These are phyloP conservation scores for Silurus lanzhouensis DNA, from an alignment of 2,797 vertebrate genomes.

Conservation along the genomic window DNA sequence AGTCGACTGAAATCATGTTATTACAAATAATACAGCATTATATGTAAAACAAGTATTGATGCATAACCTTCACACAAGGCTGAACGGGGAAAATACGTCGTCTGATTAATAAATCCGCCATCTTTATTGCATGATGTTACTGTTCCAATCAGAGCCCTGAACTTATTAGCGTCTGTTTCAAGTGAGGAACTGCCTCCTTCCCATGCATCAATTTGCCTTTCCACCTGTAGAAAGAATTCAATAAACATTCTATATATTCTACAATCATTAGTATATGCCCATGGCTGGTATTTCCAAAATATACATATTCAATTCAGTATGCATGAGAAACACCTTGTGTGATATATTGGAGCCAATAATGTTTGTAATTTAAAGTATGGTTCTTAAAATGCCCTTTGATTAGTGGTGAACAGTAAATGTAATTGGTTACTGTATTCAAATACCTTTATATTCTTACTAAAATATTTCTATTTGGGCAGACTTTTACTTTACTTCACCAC, in stretches of 20 bases:
- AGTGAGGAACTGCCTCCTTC: slow-evolving; percentile 62
- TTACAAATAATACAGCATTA: not conserved
- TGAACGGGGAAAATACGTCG: slow-evolving; percentile 79
- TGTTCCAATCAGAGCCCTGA: slow-evolving; percentile 82
- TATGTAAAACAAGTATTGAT: not conserved
- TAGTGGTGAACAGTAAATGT: too few relatives aligned
- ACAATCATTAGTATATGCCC: not conserved
- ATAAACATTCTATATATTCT: not conserved
- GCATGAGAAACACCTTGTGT: not conserved
- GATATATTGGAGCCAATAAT: not conserved
- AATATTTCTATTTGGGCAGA: too few relatives aligned
- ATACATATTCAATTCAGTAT: not conserved
- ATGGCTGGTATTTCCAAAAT: not conserved
- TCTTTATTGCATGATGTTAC: slow-evolving; percentile 80
- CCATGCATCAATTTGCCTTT: slow-evolving; percentile 74
- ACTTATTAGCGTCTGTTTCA: slow-evolving; percentile 63
- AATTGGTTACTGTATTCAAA: too few relatives aligned
- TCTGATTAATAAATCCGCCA: slow-evolving; percentile 85
- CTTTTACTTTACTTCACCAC: too few relatives aligned
- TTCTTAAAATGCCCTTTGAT: too few relatives aligned
- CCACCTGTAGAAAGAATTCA: slow-evolving; percentile 74
- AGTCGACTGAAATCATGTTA: not conserved
- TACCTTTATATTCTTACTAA: too few relatives aligned
- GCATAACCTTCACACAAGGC: slow-evolving; percentile 80
- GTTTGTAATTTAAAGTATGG: not conserved